Base-by-base conservation (phyloP, 2,113 vertebrate genomes). In the Aptenodytes patagonicus region DNA sequence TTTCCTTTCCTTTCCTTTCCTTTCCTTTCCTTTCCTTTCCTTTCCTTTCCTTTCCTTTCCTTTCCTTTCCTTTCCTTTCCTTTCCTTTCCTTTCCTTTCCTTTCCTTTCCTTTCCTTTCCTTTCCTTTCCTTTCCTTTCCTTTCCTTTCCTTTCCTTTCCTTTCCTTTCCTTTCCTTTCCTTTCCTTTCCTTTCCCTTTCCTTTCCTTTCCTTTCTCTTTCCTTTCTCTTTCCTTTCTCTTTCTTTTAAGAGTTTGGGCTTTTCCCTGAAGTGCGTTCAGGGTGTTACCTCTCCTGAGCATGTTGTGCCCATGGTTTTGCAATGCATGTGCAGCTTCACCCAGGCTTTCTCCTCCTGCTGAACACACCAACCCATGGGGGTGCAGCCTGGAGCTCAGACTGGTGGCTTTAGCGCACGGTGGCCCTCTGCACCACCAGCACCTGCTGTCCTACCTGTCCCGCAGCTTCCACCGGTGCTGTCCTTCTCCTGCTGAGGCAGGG, bases 321-420 rank as follows among this genome's bases (percentile, higher is more conserved):
- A 14, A 26, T 26, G n/a, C 20, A 10, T 0, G 1, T 34, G 31
- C 4, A 51, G 38, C 20, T 69, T 51, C 52, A 47, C 19, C 24
- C 13, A 54, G 51, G 24, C 32, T 79, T 81, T 64, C 22, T 73
- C 13, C 58, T 49, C n/a, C 49, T 5, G 28, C 62, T 34, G 16
- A 16, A 19, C 20, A 20, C 17, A 1, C 5, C 1, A 0, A 12
- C 16, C 72, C 26, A 25, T 7, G 47, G 40, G 40, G 22, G 13
- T 19, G 38, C 60, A 49, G 28, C 28, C 61, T 22, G 26, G 25
- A 46, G 54, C 36, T 65, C 24, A 14, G 40, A 17, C 6, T 12
- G 34, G 17, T 68, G 62, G 28, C 34, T 90, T 62, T 76, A 49
- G 73, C 34, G 18, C 1, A 1, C 34, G 40, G 29, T 7, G 17